These are phyloP conservation scores for Bufo bufo DNA, from an alignment of 2,113 vertebrate species.

Conservation along the genomic window DNA sequence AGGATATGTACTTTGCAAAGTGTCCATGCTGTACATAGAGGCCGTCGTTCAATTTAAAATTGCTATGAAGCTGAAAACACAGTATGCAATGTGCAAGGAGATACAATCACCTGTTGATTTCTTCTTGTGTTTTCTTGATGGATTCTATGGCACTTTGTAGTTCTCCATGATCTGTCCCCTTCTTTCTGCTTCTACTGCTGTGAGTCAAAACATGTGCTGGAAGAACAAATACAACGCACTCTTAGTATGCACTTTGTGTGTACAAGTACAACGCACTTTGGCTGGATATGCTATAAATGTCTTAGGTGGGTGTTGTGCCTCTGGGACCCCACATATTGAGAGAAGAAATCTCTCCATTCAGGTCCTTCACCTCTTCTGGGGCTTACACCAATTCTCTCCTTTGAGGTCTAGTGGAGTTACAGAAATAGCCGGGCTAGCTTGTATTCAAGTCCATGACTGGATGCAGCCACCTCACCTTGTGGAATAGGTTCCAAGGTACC, in stretches of 20 bases:
- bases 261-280: no score
- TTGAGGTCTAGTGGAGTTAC: no score
- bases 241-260: background rate
- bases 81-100: background rate
- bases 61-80: background rate
- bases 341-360: no score
- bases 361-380: no score
- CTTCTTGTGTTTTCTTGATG: slow-evolving; percentile 93
- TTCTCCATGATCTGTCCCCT: slow-evolving; percentile 88
- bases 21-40: background rate
- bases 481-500: no score
- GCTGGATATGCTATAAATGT: no score
- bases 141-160: slow-evolving; percentile 95
- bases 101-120: slow-evolving; percentile 88
- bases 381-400: no score
- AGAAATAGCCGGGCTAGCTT: no score
- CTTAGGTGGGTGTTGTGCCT: no score
- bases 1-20: background rate
- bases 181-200: slow-evolving; percentile 87
- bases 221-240: slow-evolving; percentile 52
- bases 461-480: no score
- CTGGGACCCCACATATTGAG: no score
- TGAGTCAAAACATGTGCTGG: slow-evolving; percentile 87
- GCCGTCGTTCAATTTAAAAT: background rate
- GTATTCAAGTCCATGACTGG: no score